Base-by-base conservation (phyloP, 2,113 vertebrate species). In the Mystacornis crossleyi region DNA sequence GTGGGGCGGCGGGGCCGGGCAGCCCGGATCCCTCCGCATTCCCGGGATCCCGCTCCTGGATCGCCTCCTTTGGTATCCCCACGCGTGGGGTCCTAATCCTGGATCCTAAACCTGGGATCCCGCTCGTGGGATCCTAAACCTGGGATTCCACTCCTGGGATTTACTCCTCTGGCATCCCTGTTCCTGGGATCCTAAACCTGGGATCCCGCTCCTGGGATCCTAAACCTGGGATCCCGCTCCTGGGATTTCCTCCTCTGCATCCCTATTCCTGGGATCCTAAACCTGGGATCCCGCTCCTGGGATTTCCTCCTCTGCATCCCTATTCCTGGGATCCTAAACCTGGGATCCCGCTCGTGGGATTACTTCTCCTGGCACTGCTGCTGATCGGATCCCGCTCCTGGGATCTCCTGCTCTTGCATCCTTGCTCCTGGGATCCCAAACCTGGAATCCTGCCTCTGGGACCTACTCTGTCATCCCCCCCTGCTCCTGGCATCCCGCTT, bases 11-110 rank as follows among this genome's bases (percentile, higher is more conserved):
- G 38, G 21, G 8, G 1, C 15, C 2, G 31, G 66, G 12, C 2
- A 2, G 47, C 25, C 14, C 36, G 2, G 31, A 38, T 5, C 62
- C 8, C 31, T 8, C 31, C 2, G 10, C 3, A 0, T 5, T 14
- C 48, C 34, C 2, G 14, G 28, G 60, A 51, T 24, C 57, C 60
- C 5, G 38, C 45, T 45, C 17, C 43, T 34, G 12, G 31, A 45
- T 57, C 14, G 45, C 10, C 36, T 45, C 9, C n/a, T 24, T 5
- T 25, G 14, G 14, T 11, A 29, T 11, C 18, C 7, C 31, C 2
- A 3, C 4, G 25, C 33, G 20, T 45, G 20, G 47, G 5, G 72
- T 40, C 47, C 25, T 4, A 9, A 4, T 25, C 33, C 20, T 53
- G 20, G 5, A 82, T 38, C 45, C 17, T 8, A 11, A 6, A n/a